phyloP scores from a whole-genome alignment of 2,888 invertebrate genomes.

The Lepidochrysops patricia region DNA sequence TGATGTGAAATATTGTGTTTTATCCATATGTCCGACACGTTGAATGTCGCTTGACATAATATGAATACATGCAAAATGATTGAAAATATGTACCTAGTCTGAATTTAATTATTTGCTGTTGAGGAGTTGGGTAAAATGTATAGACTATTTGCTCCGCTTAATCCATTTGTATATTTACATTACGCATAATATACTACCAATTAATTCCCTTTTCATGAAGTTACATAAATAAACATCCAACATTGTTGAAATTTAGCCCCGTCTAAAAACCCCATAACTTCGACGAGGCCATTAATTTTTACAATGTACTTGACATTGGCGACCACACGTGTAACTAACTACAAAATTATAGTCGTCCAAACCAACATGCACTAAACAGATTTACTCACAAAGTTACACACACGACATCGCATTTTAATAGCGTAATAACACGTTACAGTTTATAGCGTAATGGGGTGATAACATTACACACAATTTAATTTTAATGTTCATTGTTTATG shows the following conservation, averaged over 20 bases:
- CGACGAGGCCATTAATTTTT: not conserved
- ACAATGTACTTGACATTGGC: conserved; percentile 4
- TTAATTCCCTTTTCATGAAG: not conserved
- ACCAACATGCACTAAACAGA: not conserved
- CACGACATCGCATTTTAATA: not conserved
- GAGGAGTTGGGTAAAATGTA: too few species aligned
- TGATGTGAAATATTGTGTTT: too few species aligned
- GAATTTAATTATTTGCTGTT: too few species aligned
- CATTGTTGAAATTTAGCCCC: not conserved
- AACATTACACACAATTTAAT: not conserved
- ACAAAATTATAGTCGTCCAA: not conserved
- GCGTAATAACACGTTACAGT: not conserved
- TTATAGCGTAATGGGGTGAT: not conserved
- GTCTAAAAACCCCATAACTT: not conserved
- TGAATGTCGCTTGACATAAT: too few species aligned
- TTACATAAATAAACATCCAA: not conserved
- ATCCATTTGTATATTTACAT: too few species aligned
- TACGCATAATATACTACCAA: too few species aligned
- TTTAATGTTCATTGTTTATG: not conserved
- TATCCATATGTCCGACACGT: not conserved
- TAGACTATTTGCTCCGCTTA: too few species aligned
- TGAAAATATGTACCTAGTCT: too few species aligned
- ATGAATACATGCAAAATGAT: too few species aligned
- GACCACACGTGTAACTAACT: not conserved
- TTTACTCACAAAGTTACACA: not conserved